Conservation (phyloP, 92 coral and sea anemone species). For the Anthopleura xanthogrammica region DNA sequence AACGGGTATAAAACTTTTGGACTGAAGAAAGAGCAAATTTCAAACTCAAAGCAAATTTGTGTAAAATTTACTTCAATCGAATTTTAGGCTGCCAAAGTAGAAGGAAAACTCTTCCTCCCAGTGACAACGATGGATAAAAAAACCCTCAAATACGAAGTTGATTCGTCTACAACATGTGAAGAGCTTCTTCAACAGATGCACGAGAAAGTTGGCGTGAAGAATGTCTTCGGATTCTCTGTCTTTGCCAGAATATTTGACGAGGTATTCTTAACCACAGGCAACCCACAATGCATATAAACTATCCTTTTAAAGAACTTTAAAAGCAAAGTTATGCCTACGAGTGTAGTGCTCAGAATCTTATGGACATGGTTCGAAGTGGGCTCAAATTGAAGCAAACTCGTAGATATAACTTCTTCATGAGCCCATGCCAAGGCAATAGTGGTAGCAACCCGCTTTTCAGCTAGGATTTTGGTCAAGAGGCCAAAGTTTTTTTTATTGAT, state of each 20-base stretch:
- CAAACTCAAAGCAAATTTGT: background rate
- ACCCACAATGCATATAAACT: too few species aligned
- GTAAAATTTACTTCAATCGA: background rate
- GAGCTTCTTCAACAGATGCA: conserved; percentile 65
- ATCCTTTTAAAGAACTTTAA: too few species aligned
- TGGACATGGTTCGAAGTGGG: too few species aligned
- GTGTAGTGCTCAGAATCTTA: too few species aligned
- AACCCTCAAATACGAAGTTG: conserved; percentile 57
- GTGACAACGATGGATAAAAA: conserved; percentile 71
- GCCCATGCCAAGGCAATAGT: too few species aligned
- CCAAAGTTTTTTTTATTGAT: background rate
- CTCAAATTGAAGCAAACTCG: too few species aligned
- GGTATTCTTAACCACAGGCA: conserved; percentile 20
- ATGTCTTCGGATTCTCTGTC: conserved; percentile 77
- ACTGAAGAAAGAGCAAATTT: too few species aligned
- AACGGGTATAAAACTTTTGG: too few species aligned
- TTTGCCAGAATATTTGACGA: conserved; percentile 64
- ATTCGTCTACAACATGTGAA: conserved; percentile 69
- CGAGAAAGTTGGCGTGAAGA: conserved; percentile 56
- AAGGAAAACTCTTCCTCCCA: conserved; percentile 47
- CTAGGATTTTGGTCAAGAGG: too few species aligned
- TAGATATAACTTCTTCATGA: too few species aligned
- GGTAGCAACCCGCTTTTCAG: too few species aligned
- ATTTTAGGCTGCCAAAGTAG: conserved; percentile 68
- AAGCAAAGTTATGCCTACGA: too few species aligned